Evolutionary conservation across 2,888 invertebrate genomes (phyloP).

Genomic region (Hypomecis punctinalis): DNA sequence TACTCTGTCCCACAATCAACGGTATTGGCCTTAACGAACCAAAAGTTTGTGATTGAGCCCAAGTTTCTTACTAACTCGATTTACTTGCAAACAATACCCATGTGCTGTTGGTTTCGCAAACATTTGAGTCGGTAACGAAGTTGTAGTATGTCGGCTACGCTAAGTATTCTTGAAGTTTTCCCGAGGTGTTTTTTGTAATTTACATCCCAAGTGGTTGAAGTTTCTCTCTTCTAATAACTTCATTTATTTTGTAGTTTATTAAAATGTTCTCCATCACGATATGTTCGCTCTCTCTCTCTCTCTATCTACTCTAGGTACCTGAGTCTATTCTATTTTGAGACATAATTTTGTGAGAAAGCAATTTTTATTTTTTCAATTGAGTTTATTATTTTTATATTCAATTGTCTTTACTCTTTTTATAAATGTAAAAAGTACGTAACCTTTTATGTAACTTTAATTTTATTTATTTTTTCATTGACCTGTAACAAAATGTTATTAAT

Average conservation of each 20-base stretch:
- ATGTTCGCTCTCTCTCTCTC: too few relatives aligned
- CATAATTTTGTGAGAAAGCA: too few relatives aligned
- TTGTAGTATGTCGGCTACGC: conserved; percentile 30
- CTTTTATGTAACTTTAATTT: too few relatives aligned
- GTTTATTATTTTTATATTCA: too few relatives aligned
- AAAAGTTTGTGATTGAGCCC: conserved; percentile 41
- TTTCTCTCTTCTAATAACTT: conserved; percentile 20
- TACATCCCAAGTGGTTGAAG: conserved; percentile 24
- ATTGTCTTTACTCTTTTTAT: too few relatives aligned
- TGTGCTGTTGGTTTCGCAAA: conserved; percentile 48
- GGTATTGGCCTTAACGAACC: conserved; percentile 32
- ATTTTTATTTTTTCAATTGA: too few relatives aligned
- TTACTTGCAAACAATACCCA: conserved; percentile 50
- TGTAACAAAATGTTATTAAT: too few relatives aligned
- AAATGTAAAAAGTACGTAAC: too few relatives aligned
- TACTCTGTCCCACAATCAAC: conserved; percentile 36
- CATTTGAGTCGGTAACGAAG: conserved; percentile 40
- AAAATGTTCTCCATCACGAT: conserved; percentile 14
- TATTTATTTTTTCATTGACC: too few relatives aligned
- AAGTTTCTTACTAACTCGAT: conserved; percentile 51
- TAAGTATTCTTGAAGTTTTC: conserved; percentile 42
- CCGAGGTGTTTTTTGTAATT: conserved; percentile 36
- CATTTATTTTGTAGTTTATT: conserved; percentile 18
- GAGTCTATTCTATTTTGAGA: too few relatives aligned
- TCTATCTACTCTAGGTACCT: too few relatives aligned